phyloP scores from a whole-genome alignment of 2,113 vertebrate species.

The Nestor notabilis region DNA sequence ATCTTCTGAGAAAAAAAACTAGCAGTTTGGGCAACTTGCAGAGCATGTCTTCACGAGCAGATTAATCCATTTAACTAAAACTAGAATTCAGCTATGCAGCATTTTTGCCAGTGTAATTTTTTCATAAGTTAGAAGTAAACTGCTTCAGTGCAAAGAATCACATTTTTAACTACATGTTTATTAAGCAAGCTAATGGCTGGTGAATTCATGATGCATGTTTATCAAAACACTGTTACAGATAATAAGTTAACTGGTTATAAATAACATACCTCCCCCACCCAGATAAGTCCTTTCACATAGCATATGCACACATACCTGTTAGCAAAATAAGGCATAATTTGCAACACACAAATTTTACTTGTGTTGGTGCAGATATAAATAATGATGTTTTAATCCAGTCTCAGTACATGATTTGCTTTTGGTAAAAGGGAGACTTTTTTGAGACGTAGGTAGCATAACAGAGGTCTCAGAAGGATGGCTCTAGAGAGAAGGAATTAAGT shows the following conservation, averaged over 20 bases:
- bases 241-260: constrained; percentile 20
- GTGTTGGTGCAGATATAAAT: not conserved
- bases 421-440: not conserved
- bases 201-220: constrained; percentile 70
- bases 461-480: not conserved
- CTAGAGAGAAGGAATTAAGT: not conserved
- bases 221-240: constrained; percentile 57
- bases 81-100: constrained; percentile 15
- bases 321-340: constrained; percentile 53
- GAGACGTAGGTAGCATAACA: not conserved
- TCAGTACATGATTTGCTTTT: not conserved
- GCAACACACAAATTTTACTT: constrained; percentile 48
- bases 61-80: constrained; percentile 24
- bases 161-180: constrained; percentile 58
- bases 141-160: constrained; percentile 41
- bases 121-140: constrained; percentile 55
- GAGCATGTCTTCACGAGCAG: constrained; percentile 42
- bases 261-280: not conserved
- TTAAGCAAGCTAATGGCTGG: constrained; percentile 54
- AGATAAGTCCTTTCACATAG: constrained; percentile 22
- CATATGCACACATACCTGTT: not conserved
- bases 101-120: constrained; percentile 48
- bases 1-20: not conserved
- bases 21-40: not conserved
- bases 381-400: rapidly evolving